phyloP scores from a whole-genome alignment of 1,140 invertebrate species.

The Bombus breviceps region DNA sequence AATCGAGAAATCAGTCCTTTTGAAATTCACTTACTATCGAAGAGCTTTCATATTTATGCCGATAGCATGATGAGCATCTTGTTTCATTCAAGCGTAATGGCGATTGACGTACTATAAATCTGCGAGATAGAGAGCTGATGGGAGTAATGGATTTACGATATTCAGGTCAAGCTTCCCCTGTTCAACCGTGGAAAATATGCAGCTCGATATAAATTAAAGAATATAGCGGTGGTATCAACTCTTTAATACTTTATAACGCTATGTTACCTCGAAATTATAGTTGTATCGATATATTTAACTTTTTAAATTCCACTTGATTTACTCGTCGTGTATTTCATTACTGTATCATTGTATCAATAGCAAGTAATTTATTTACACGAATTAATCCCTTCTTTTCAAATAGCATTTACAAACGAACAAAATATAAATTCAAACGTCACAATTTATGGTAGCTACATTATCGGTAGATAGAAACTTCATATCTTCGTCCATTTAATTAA shows the following conservation, averaged over 20 bases:
- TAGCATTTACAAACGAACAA: no score
- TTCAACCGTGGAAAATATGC: neutral
- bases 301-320: neutral
- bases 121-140: conserved; percentile 1
- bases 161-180: neutral
- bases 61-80: neutral
- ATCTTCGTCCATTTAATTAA: neutral
- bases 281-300: neutral
- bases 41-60: neutral
- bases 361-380: neutral
- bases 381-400: neutral
- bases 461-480: no score
- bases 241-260: neutral
- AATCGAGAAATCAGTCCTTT: no score
- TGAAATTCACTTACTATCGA: neutral
- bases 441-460: no score
- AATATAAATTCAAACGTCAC: neutral
- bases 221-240: neutral
- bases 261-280: neutral
- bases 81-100: neutral
- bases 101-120: conserved; percentile 20
- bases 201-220: neutral
- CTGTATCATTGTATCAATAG: neutral
- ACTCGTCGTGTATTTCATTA: neutral
- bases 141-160: conserved; percentile 4